Base-by-base conservation (phyloP, 2,888 invertebrate genomes). In the Drymonia ruficornis region DNA sequence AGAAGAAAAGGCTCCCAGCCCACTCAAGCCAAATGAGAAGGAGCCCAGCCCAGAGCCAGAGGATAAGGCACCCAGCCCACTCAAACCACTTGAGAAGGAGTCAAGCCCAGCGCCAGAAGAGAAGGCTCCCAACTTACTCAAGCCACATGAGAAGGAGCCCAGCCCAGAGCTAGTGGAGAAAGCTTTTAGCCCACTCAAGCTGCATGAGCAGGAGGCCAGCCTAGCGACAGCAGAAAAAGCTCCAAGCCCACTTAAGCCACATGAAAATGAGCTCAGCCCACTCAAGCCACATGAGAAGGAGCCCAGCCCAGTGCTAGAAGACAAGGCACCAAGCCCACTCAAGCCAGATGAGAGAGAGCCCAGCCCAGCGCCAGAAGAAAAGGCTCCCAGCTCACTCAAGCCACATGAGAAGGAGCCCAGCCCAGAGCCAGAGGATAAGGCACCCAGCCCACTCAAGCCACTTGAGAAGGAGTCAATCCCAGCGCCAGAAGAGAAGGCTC, bases 381-480 rank as follows among this genome's bases (percentile, higher is more conserved):
- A 16, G 2, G 40, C 12, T 2, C 23, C 46, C 1, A 48, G 11
- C n/a, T n/a, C 52, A 8, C 23, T 28, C 6, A 34, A 38, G 11
- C 18, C 12, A 38, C 52, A 60, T 12, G 55, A 59, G 16, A 64
- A 66, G 29, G 43, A 44, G 7, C 34, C 28, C 28, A 59, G 42
- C 12, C 47, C 52, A 2, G 50, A 52, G 47, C 28, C 50, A 13
- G 23, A 51, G 6, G 50, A 55, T 1, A 59, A 38, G 11, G 28
- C 3, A 9, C 48, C 19, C 23, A 55, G 52, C 48, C 59, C 46
- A 12, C 31, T 49, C 0, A 50, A 56, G 8, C 52, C 49, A 1
- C 45, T 54, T 8, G 50, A 53, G 11, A 53, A 49, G 40, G 31
- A 47, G 9, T 23, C 55, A 0, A 53, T 61, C 28, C 61, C 56